Base-by-base conservation (phyloP, 1,140 invertebrate species). In the Camponotus vicinus region DNA sequence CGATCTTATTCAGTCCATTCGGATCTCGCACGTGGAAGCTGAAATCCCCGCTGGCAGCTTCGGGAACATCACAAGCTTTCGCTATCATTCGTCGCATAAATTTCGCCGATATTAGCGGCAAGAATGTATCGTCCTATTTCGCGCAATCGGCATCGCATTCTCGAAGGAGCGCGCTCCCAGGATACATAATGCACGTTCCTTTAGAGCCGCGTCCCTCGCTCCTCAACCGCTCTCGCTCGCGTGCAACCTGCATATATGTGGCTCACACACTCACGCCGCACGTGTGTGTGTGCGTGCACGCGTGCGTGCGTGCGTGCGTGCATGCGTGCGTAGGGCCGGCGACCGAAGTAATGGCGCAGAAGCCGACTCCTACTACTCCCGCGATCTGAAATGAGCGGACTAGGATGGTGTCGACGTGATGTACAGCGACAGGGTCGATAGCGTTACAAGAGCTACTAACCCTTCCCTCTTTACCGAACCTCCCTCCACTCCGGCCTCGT, bases 391-490 rank as follows among this genome's bases (percentile, higher is more conserved):
- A 93, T 91, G 90, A 93, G 89, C 91, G 92, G 93, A 92, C 92
- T 95, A 94, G 93, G 93, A 95, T 94, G 92, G 94, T 94, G 94
- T 95, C 94, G 93, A 93, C 92, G 94, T 95, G 95, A 95, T 95
- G 95, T 95, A 95, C 95, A 95, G 94, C 94, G 95, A 95, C 95
- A 95, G 94, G 90, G 92, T 94, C 94, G 95, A 95, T 95, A 95
- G 94, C 93, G 94, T 94, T 95, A 95, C 94, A 95, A 95, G 92
- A 92, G 95, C 95, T 95, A 95, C 95, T 95, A 95, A 94, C 93
- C 94, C 94, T 91, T 93, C 92, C 88, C 92, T 69, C 89, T 88
- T 63, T 63, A 5, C 11, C 83, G 61, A 73, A 15, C 40, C 80
- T 70, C 61, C 64, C 45, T 55, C 34, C 79, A 66, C 70, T 64